phyloP scores from a whole-genome alignment of 2,113 vertebrate genomes.

The Lanius ludovicianus region DNA sequence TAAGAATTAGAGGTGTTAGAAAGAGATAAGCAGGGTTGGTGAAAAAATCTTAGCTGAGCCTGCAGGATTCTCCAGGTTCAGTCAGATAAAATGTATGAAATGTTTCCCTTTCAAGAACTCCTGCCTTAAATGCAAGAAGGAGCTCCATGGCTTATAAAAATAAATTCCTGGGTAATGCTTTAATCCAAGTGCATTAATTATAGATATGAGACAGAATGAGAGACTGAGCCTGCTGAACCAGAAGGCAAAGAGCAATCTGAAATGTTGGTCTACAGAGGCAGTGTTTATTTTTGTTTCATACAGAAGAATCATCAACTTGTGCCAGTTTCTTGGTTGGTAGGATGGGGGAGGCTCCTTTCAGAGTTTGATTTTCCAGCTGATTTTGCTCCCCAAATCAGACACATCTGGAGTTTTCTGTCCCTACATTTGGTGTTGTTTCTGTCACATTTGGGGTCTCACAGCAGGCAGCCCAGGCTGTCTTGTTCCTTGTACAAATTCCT shows the following conservation, averaged over 20 bases:
- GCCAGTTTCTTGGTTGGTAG: not conserved
- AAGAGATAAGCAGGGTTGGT: not conserved
- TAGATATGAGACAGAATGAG: not conserved
- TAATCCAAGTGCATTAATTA: not conserved
- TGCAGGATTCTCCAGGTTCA: not conserved
- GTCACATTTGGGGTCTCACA: not conserved
- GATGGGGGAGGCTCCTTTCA: not conserved
- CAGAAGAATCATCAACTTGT: not conserved
- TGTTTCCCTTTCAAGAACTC: not conserved
- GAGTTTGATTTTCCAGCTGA: not conserved
- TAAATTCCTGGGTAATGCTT: not conserved
- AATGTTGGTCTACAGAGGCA: not conserved
- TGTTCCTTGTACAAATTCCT: not conserved
- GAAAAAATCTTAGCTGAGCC: not conserved
- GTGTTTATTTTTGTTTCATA: not conserved
- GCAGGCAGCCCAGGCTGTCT: not conserved
- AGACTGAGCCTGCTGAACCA: not conserved
- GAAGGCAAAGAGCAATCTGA: not conserved
- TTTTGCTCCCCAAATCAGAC: not conserved
- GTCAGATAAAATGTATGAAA: not conserved
- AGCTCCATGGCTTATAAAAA: not conserved
- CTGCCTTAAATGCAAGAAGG: not conserved
- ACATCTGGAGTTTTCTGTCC: not conserved
- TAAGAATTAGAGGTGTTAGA: not conserved
- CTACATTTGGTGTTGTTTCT: not conserved